Evolutionary conservation across 64 coral and sea anemone species (phyloP).

Genomic region (Stylophora pistillata): DNA sequence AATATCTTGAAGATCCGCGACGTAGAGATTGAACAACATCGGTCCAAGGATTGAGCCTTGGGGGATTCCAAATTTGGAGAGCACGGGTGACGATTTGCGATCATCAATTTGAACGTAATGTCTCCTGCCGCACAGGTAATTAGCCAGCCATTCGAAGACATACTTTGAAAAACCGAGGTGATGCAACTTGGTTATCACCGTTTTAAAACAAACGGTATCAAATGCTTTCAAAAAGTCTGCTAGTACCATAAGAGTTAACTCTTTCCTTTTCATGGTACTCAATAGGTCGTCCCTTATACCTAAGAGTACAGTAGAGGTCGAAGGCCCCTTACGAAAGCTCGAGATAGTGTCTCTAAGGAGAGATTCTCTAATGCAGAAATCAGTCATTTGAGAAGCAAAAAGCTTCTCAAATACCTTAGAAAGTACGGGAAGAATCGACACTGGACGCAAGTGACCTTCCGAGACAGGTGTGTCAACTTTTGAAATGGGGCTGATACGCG

Average conservation of each 20-base stretch:
- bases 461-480: slow-evolving; percentile 5
- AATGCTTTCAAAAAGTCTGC: slow-evolving; percentile 33
- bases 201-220: background rate
- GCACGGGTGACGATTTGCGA: background rate
- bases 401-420: too few relatives aligned
- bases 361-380: too few relatives aligned
- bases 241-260: too few relatives aligned
- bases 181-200: background rate
- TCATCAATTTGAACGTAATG: slow-evolving; percentile 32
- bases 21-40: slow-evolving; percentile 8
- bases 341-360: too few relatives aligned
- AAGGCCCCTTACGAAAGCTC: too few relatives aligned
- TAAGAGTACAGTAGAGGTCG: background rate
- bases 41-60: slow-evolving; percentile 13
- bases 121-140: slow-evolving; percentile 8
- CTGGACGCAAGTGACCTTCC: slow-evolving; percentile 1
- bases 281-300: slow-evolving; percentile 7
- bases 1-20: slow-evolving; percentile 6
- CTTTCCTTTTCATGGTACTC: slow-evolving; percentile 1
- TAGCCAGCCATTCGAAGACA: slow-evolving; percentile 1
- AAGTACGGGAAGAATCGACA: background rate
- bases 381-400: too few relatives aligned
- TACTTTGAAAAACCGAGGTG: slow-evolving; percentile 12
- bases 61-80: slow-evolving; percentile 11
- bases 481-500: slow-evolving; percentile 2